Evolutionary conservation across 2,797 vertebrate species (phyloP).

Genomic region (Pseudopleuronectes americanus): DNA sequence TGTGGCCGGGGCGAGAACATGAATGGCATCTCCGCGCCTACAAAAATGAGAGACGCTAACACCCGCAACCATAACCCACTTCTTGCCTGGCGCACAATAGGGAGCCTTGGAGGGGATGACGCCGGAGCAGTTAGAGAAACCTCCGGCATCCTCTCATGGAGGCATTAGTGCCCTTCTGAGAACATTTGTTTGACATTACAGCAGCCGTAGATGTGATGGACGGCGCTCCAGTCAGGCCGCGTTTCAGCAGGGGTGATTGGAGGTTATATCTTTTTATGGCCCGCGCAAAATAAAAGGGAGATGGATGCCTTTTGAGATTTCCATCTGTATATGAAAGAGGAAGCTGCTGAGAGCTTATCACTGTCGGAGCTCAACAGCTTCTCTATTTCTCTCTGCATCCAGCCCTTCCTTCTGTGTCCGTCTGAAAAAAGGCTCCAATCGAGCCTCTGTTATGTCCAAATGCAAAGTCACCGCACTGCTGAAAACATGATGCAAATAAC

Average conservation of each 20-base stretch:
- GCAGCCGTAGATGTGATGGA: conserved; percentile 52
- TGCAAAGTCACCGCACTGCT: conserved; percentile 7
- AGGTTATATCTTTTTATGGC: conserved; percentile 66
- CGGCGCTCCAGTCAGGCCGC: conserved; percentile 19
- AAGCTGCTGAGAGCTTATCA: conserved; percentile 44
- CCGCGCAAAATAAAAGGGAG: conserved; percentile 34
- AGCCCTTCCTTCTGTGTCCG: conserved; percentile 18
- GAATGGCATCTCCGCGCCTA: conserved; percentile 50
- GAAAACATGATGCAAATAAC: neutral
- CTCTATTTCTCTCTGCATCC: conserved; percentile 34
- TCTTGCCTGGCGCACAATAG: conserved; percentile 45
- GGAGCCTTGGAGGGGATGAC: conserved; percentile 48
- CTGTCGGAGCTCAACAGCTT: conserved; percentile 36
- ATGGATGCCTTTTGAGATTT: conserved; percentile 63
- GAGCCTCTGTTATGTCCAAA: conserved; percentile 10
- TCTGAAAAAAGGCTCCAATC: conserved; percentile 18
- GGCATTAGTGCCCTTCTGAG: conserved; percentile 38
- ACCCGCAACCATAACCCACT: conserved; percentile 55
- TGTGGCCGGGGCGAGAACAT: conserved; percentile 45
- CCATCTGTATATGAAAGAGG: conserved; percentile 58
- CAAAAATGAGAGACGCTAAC: conserved; percentile 64
- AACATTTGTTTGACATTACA: conserved; percentile 57
- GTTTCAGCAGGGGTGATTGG: conserved; percentile 40
- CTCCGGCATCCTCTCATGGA: conserved; percentile 35
- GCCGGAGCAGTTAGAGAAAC: conserved; percentile 36